Conservation (phyloP, 1,140 invertebrate species). For the Steinernema feltiae region DNA sequence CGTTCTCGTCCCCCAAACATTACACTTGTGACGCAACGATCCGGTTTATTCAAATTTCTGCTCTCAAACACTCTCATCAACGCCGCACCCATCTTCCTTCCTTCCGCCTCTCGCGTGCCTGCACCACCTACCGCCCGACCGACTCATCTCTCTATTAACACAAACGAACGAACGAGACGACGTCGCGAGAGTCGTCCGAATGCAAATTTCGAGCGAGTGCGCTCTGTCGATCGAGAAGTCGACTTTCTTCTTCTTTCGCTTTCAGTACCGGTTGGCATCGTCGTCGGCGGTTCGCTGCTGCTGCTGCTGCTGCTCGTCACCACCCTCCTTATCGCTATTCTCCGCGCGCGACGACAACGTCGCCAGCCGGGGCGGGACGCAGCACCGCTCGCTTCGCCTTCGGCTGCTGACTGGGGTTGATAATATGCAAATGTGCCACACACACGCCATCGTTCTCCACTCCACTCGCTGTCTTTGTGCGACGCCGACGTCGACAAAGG, state of each 20-base stretch:
- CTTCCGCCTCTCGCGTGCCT: background rate
- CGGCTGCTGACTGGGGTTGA: background rate
- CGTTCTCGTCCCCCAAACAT: too few relatives aligned
- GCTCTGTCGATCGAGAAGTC: background rate
- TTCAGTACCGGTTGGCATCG: background rate
- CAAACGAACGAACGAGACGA: background rate
- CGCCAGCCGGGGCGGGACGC: background rate
- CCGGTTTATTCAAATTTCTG: too few relatives aligned
- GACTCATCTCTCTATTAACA: conserved; percentile 14
- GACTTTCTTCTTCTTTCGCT: background rate
- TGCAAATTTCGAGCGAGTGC: background rate
- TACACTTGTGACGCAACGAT: too few relatives aligned
- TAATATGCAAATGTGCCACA: conserved; percentile 15
- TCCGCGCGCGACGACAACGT: background rate
- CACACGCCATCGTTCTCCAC: too few relatives aligned
- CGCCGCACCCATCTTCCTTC: background rate
- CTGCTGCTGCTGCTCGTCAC: background rate
- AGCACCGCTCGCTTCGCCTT: background rate
- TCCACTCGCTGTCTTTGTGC: too few relatives aligned
- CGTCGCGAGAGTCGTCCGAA: background rate
- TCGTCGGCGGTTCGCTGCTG: background rate
- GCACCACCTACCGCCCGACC: background rate
- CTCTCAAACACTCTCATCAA: too few relatives aligned
- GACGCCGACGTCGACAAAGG: too few relatives aligned
- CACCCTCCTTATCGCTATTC: background rate